Base-by-base conservation (phyloP, 2,113 vertebrate species). In the Microcebus tavaratra region DNA sequence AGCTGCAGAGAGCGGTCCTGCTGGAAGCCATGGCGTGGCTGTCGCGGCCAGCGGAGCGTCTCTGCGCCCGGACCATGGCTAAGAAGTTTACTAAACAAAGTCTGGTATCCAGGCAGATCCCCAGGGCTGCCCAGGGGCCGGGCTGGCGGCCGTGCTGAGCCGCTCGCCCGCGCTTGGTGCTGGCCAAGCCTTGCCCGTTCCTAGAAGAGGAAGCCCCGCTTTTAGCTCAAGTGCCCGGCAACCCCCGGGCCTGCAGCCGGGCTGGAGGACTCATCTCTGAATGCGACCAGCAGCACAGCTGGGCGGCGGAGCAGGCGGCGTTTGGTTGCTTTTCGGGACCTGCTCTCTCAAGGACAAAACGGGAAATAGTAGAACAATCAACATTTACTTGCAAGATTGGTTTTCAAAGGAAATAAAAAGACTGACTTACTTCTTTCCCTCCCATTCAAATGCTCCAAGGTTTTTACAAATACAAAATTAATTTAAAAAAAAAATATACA, bases 51-150 rank as follows among this genome's bases (percentile, higher is more conserved):
- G 25, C 3, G 27, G 78, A 10, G 68, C 14, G 1, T 6, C 7
- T 42, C 79, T 78, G 67, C 65, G 86, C 87, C n/a, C 57, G 7
- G 25, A 29, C 68, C 61, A 76, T 88, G 8, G 34, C 96, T 5
- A 80, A 31, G 79, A 90, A 67, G 97, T 63, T 92, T 31, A 72
- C 91, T 18, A 97, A 97, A 98, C 98, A 97, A 70, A 97, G 95
- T 10, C 94, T 34, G 83, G 98, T 98, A 65, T 96, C 98, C 61
- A 98, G 90, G 98, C 96, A 88, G 95, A 25, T 12, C 61, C 67
- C 14, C 4, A 0, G 15, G 67, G 80, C 61, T 39, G 36, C 45
- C 15, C 36, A 0, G 15, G 80, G 83, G 90, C 87, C 1, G 0
- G 75, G 72, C 11, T 45, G 27, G 1, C 17, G n/a, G 80, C 82